These are phyloP conservation scores for Bufo bufo DNA, from an alignment of 2,113 vertebrate genomes.

Conservation along the genomic window DNA sequence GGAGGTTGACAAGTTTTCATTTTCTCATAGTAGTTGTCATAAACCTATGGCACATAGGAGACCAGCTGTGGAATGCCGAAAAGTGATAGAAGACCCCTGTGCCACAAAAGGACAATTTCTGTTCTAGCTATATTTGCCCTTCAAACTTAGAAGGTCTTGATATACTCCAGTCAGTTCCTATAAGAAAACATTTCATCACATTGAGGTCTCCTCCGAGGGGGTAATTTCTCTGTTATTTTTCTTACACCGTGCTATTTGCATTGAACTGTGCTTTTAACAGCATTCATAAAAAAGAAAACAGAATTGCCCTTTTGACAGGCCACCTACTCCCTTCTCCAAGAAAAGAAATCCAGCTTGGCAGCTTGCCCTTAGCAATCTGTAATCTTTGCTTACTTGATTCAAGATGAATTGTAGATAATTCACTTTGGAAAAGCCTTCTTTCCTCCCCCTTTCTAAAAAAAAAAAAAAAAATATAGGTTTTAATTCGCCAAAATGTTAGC, in stretches of 20 bases:
- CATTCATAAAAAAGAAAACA: conserved; percentile 45
- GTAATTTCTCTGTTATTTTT: conserved; percentile 1
- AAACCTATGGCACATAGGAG: background rate
- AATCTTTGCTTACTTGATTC: conserved; percentile 55
- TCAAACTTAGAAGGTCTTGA: background rate
- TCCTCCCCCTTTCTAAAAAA: conserved; percentile 41
- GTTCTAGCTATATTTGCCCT: background rate
- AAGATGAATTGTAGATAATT: conserved; percentile 52
- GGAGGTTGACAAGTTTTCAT: background rate
- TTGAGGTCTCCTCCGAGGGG: background rate
- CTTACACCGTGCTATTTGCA: conserved; percentile 30
- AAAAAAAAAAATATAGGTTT: conserved; percentile 57
- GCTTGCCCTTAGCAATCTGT: conserved; percentile 60
- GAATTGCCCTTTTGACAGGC: conserved; percentile 48
- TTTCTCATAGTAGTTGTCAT: background rate
- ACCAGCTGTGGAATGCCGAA: background rate
- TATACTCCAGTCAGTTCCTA: background rate
- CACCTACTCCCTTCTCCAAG: conserved; percentile 47
- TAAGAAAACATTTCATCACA: background rate
- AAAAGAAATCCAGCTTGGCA: conserved; percentile 45
- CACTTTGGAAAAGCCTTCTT: conserved; percentile 42
- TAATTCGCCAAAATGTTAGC: background rate
- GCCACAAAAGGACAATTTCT: too few relatives aligned
- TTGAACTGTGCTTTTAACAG: conserved; percentile 31
- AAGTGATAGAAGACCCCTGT: background rate